Evolutionary conservation across 1,140 invertebrate genomes (phyloP), one percentile per base, ranked within the genome.

Genomic region (Brachionus plicatilis): DNA sequence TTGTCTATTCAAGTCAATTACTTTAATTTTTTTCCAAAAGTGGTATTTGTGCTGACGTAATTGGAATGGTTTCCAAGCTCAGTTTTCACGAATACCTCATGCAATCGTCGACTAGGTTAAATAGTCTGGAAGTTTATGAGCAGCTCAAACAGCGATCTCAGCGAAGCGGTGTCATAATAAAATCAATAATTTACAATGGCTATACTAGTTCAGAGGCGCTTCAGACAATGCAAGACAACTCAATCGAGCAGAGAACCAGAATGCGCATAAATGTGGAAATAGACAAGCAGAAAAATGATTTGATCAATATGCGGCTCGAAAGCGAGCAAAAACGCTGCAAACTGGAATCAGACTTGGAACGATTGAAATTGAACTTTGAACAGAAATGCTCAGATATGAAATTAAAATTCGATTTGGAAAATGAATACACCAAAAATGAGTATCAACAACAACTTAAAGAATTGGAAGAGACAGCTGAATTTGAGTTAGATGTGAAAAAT

Each of bases 1-100:
- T 27, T 33, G 1, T 14, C 24, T 37, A 6, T 4, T 37, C 33
- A 3, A 37, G 33, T 4, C 3, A 7, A 37, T 75, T 8, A 68
- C 80, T 29, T 84, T 14, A 85, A 7, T 24, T 50, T 70, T 85
- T 80, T 56, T 79, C 79, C 87, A 87, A 75, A 86, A 89, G 88
- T 87, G 88, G 87, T 29, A 85, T 89, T 27, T 89, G 88, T 87
- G 87, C 88, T 41, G 88, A 89, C 87, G 86, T 88, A 1, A 88
- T 89, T 56, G 85, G 87, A 4, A 88, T 88, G 86, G 86, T 86
- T 85, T 87, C 88, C 37, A 88, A 87, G 86, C 17, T 60, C n/a
- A 88, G 87, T 43, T 89, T 87, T 86, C 85, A 86, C 11, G 83
- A 87, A 70, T 89, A 88, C 85, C 66, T 89, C 17, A 85, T 85